These are phyloP conservation scores for Cyrtorhinus lividipennis DNA, from an alignment of 1,140 invertebrate species.

Conservation along the genomic window DNA sequence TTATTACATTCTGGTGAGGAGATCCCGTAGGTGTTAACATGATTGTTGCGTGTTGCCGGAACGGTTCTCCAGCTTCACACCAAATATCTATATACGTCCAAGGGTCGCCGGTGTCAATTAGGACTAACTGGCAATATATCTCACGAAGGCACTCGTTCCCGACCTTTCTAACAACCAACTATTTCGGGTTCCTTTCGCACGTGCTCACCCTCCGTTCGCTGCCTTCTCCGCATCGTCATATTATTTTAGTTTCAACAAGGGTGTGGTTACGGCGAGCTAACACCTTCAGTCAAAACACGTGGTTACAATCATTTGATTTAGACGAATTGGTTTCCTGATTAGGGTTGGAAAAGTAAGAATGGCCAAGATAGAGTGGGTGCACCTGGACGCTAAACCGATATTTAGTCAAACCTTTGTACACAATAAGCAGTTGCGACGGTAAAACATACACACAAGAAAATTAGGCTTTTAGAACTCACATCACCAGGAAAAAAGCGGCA, in stretches of 20 bases:
- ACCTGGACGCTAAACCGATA: no score
- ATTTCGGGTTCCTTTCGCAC: conserved; percentile 3
- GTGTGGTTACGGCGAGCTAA: background rate
- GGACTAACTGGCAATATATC: conserved; percentile 15
- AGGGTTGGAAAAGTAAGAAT: no score
- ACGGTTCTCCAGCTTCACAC: background rate
- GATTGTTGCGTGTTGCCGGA: conserved; percentile 6
- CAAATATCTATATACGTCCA: background rate
- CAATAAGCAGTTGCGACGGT: no score
- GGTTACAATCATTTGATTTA: background rate
- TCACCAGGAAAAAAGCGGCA: no score
- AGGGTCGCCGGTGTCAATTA: conserved; percentile 14
- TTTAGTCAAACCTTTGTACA: no score
- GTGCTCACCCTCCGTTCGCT: background rate
- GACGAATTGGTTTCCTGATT: conserved; percentile 1
- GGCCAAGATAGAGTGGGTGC: no score
- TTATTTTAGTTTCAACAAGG: conserved; percentile 2
- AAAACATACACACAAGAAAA: no score
- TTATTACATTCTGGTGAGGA: background rate
- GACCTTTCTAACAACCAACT: conserved; percentile 4
- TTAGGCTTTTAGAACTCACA: no score
- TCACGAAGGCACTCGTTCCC: background rate
- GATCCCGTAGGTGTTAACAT: conserved; percentile 15
- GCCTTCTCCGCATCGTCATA: background rate
- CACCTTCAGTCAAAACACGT: background rate